These are phyloP conservation scores for Saguinus imperator DNA, from an alignment of 2,113 vertebrate genomes.

Conservation along the genomic window DNA sequence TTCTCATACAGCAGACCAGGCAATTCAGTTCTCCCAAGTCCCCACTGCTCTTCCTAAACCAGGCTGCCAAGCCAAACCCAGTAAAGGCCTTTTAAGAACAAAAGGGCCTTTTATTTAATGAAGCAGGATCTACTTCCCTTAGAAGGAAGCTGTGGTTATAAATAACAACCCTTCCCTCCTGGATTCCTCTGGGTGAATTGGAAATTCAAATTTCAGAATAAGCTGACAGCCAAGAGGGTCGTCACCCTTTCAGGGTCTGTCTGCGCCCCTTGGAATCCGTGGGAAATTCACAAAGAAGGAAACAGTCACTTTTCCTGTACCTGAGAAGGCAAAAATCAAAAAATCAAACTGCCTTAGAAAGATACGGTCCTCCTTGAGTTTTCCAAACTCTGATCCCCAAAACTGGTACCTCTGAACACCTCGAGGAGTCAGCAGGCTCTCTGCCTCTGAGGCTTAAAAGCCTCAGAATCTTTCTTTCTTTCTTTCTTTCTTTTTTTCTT, in stretches of 20 bases:
- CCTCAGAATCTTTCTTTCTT: background rate
- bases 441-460: background rate
- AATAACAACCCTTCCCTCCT: background rate
- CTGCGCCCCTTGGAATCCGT: background rate
- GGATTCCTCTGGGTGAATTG: background rate
- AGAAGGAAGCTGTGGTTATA: background rate
- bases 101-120: constrained; percentile 41
- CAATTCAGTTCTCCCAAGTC: background rate
- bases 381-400: background rate
- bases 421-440: background rate
- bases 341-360: background rate
- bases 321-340: background rate
- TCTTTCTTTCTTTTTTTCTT: too few species aligned
- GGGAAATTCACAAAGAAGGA: background rate
- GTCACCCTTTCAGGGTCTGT: background rate
- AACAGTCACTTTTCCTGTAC: background rate
- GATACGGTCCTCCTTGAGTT: background rate
- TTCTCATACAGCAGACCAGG: background rate
- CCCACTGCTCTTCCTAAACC: background rate
- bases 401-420: background rate
- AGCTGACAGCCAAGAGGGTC: background rate
- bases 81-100: constrained; percentile 16
- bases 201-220: background rate
- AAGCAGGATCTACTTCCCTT: background rate
- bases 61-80: background rate